Conservation (phyloP, 2,888 invertebrate species). For the Phasia obesa region DNA sequence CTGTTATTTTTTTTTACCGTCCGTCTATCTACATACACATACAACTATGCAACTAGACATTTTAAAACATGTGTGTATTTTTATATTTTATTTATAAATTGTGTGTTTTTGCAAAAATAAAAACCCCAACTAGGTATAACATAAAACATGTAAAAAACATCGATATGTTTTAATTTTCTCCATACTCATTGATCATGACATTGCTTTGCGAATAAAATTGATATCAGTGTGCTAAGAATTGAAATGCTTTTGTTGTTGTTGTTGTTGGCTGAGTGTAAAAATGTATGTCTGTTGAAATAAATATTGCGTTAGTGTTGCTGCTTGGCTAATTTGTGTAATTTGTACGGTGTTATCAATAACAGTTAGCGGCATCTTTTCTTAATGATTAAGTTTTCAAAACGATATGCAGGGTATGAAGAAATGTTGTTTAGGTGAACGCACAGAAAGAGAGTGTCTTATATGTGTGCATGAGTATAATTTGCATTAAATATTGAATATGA, state of each 20-base stretch:
- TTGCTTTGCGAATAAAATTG: slow-evolving; percentile 50
- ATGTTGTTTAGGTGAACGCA: slow-evolving; percentile 11
- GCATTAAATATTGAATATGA: neutral
- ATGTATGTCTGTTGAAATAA: neutral
- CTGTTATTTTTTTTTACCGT: neutral
- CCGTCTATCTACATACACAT: neutral
- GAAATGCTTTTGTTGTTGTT: slow-evolving; percentile 14
- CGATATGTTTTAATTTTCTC: slow-evolving; percentile 24
- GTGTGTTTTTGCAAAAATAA: slow-evolving; percentile 35
- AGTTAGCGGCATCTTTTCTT: slow-evolving; percentile 70
- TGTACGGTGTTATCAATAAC: slow-evolving; percentile 72
- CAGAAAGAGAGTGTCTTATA: neutral
- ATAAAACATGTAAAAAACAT: slow-evolving; percentile 35
- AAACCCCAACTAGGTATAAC: slow-evolving; percentile 27
- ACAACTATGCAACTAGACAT: slow-evolving; percentile 46
- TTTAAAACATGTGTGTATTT: slow-evolving; percentile 53
- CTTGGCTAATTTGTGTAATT: slow-evolving; percentile 70
- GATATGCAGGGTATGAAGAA: slow-evolving; percentile 1
- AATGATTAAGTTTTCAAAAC: slow-evolving; percentile 64
- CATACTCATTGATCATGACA: slow-evolving; percentile 67
- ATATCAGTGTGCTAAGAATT: slow-evolving; percentile 26
- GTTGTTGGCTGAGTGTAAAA: neutral
- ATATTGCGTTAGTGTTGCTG: slow-evolving; percentile 48
- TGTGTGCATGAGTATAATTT: neutral
- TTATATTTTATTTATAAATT: neutral